phyloP scores from a whole-genome alignment of 2,888 invertebrate species.

The Heliconius aoede region DNA sequence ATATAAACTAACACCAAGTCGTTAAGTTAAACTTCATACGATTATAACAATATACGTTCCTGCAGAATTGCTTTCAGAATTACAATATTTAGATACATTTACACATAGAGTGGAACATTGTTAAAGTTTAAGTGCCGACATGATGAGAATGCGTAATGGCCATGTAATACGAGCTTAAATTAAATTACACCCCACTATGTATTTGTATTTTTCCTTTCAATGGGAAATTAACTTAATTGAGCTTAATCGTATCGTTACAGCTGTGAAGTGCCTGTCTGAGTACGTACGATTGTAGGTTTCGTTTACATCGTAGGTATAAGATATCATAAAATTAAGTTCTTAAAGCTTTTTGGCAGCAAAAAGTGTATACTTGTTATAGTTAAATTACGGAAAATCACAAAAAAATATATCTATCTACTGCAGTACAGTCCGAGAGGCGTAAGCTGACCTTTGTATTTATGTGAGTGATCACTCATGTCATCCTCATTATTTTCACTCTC shows the following conservation, averaged over 20 bases:
- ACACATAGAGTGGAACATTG: neutral
- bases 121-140: slow-evolving; percentile 21
- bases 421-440: too few relatives aligned
- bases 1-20: neutral
- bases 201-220: slow-evolving; percentile 10
- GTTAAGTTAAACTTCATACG: neutral
- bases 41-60: neutral
- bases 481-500: too few relatives aligned
- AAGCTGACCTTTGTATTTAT: too few relatives aligned
- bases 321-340: too few relatives aligned
- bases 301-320: neutral
- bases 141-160: slow-evolving; percentile 25
- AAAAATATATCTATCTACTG: too few relatives aligned
- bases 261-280: neutral
- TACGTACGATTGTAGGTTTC: neutral
- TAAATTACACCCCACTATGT: slow-evolving; percentile 21
- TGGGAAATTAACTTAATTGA: neutral
- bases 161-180: slow-evolving; percentile 28
- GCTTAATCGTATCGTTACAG: neutral
- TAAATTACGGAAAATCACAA: too few relatives aligned
- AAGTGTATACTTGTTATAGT: too few relatives aligned
- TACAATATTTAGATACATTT: slow-evolving; percentile 18
- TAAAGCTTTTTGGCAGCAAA: too few relatives aligned
- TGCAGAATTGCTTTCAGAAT: slow-evolving; percentile 6
- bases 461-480: too few relatives aligned